Evolutionary conservation across 2,888 invertebrate species (phyloP).

Genomic region (Polietes domitor): DNA sequence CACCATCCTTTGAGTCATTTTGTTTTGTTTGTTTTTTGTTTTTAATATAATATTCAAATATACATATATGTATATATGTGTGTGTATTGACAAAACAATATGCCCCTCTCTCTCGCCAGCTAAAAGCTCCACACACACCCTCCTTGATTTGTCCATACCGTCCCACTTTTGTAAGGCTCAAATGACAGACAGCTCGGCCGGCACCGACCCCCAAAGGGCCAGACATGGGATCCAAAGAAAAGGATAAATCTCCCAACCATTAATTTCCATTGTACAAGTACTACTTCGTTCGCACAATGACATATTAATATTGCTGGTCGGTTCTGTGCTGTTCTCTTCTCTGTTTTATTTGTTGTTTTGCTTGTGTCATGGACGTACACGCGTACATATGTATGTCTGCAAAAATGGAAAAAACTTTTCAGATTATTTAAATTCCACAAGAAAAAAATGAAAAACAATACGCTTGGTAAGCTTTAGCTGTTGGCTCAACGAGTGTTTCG

Average conservation of each 20-base stretch:
- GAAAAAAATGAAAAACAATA: too few relatives aligned
- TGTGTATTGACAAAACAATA: neutral
- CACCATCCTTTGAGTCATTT: neutral
- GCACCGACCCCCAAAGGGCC: neutral
- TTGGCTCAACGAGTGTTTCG: too few relatives aligned
- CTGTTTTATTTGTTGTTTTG: neutral
- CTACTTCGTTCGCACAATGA: neutral
- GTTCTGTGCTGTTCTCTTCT: neutral
- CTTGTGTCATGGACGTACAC: neutral
- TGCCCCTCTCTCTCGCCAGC: neutral
- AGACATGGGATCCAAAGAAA: neutral
- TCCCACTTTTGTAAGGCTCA: neutral
- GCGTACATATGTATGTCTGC: too few relatives aligned
- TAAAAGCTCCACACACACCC: neutral
- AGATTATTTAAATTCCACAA: slow-evolving; percentile 10
- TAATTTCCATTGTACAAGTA: neutral
- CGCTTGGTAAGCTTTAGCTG: too few relatives aligned
- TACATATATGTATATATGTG: too few relatives aligned
- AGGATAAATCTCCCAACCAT: slow-evolving; percentile 16
- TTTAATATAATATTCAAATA: neutral
- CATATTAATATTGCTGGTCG: slow-evolving; percentile 18
- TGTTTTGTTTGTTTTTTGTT: too few relatives aligned
- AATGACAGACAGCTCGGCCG: neutral
- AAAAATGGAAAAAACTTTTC: neutral
- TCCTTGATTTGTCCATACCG: too few relatives aligned